phyloP scores from a whole-genome alignment of 2,888 invertebrate genomes.

The Scaptodrosophila latifasciaeformis region DNA sequence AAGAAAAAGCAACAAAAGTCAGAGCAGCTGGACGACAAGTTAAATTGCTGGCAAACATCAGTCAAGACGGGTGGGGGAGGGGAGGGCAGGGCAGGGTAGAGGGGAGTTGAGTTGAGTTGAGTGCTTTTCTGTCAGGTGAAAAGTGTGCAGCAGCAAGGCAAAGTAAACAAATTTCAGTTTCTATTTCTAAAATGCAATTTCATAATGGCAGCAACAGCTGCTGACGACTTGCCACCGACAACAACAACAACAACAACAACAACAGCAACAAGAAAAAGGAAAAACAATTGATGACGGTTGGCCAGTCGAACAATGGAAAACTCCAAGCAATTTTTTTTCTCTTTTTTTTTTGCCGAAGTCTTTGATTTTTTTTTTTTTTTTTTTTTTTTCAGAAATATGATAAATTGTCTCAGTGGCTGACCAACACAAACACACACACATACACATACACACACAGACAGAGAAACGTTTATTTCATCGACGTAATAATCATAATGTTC shows the following conservation, averaged over 20 bases:
- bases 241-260: too few relatives aligned
- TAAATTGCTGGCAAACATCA: background rate
- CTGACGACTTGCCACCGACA: constrained; percentile 50
- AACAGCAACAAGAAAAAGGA: too few relatives aligned
- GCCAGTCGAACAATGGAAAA: too few relatives aligned
- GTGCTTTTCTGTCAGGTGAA: too few relatives aligned
- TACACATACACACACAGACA: background rate
- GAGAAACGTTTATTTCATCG: background rate
- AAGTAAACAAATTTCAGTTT: background rate
- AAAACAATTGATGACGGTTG: too few relatives aligned
- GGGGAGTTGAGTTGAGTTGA: too few relatives aligned
- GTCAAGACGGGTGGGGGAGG: background rate
- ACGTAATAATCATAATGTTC: constrained; percentile 57
- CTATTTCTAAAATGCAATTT: constrained; percentile 35
- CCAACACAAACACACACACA: background rate
- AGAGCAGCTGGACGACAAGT: background rate
- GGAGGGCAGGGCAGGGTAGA: too few relatives aligned
- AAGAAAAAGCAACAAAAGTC: too few relatives aligned
- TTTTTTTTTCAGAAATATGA: constrained; percentile 37
- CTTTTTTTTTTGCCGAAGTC: background rate
- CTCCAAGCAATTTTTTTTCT: background rate
- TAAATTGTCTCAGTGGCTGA: constrained; percentile 38
- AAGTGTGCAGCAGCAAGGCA: background rate
- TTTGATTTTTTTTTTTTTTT: background rate
- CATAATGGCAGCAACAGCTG: constrained; percentile 51